Percentiles rank a stretch among this genome's conserved stretches.
phyloP scores from a whole-genome alignment of 2,888 invertebrate species.

The Himalopsyche anomala region DNA sequence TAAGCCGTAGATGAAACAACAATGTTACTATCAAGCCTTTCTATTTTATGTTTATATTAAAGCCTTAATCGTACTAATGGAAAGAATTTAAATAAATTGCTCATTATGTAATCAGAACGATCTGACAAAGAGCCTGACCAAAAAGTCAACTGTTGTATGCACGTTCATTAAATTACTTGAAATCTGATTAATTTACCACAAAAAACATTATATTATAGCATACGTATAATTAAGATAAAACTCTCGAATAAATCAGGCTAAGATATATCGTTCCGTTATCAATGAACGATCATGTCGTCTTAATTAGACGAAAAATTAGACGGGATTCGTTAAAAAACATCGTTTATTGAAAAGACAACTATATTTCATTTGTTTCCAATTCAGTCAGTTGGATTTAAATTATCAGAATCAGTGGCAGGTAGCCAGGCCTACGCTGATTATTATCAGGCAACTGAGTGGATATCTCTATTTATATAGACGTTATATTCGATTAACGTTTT shows the following conservation, averaged over 20 bases:
- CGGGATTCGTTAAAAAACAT: background rate
- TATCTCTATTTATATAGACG: background rate
- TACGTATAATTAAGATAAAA: slow-evolving; percentile 14
- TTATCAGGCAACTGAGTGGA: background rate
- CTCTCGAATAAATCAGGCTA: background rate
- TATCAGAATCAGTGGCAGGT: background rate
- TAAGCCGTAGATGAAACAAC: no score
- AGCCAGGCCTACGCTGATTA: background rate
- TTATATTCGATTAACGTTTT: background rate
- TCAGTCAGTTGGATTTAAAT: background rate
- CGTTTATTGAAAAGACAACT: slow-evolving; percentile 15
- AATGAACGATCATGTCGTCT: background rate
- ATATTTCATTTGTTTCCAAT: slow-evolving; percentile 9
- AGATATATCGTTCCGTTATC: background rate
- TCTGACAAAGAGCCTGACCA: background rate
- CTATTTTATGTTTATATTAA: background rate
- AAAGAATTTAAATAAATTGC: background rate
- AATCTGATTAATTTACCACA: background rate
- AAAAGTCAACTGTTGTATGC: background rate
- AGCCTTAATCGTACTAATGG: background rate
- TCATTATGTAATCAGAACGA: background rate
- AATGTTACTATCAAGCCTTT: no score
- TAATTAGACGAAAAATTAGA: slow-evolving; percentile 20
- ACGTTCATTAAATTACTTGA: background rate
- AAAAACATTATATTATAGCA: background rate